These are phyloP conservation scores for Chloroceryle inda DNA, from an alignment of 2,797 vertebrate genomes.

Conservation along the genomic window DNA sequence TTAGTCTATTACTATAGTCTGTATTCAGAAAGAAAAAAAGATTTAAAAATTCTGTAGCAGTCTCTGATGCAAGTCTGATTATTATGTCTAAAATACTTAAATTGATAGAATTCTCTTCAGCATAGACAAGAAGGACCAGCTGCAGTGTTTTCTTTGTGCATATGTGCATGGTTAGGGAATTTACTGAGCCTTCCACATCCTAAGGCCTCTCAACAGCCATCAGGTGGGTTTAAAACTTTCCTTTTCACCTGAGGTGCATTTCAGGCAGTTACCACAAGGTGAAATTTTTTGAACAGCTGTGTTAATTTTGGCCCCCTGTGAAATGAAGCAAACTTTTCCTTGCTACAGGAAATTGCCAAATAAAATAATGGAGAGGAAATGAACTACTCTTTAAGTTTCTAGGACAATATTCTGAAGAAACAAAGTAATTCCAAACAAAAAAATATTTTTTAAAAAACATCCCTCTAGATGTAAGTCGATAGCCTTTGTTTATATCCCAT, in stretches of 20 bases:
- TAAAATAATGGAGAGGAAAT: conserved; percentile 63
- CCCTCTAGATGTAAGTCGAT: background rate
- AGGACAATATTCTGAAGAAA: conserved; percentile 46
- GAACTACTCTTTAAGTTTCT: conserved; percentile 41
- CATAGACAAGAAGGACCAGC: background rate
- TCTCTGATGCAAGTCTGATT: background rate
- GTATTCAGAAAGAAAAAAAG: background rate
- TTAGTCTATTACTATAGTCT: background rate
- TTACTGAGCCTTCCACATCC: background rate
- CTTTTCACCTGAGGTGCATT: conserved; percentile 48
- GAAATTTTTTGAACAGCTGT: conserved; percentile 48
- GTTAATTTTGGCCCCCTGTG: conserved; percentile 55
- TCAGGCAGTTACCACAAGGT: conserved; percentile 46
- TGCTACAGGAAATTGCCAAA: conserved; percentile 55
- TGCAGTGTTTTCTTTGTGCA: background rate
- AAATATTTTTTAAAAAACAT: background rate
- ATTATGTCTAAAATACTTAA: background rate
- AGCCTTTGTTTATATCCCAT: conserved; percentile 31
- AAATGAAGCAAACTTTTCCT: conserved; percentile 20
- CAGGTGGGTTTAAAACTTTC: conserved; percentile 24
- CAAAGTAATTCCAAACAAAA: conserved; percentile 29
- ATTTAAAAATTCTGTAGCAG: background rate
- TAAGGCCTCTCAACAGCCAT: background rate
- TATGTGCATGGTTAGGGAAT: background rate
- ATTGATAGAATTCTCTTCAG: background rate